Evolutionary conservation across 2,888 invertebrate genomes (phyloP), one percentile per base, ranked within the genome.

Genomic region (Agonopterix heracliana): DNA sequence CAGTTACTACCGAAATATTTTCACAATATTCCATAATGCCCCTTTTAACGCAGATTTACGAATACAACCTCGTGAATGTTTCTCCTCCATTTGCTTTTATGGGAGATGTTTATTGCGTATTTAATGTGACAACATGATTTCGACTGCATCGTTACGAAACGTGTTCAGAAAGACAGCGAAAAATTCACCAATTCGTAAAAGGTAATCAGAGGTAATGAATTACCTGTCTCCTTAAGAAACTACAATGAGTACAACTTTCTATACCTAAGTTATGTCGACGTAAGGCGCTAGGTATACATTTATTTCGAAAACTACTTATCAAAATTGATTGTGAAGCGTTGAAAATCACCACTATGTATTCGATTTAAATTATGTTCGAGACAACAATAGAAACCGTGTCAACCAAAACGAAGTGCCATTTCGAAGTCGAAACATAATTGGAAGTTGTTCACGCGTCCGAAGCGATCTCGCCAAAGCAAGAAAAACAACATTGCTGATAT

Each of bases 401-500:
- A 26, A 14, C 38, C 38, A 38, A 38, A 38, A 38, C 38, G 38
- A 38, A 38, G 10, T n/a, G 26, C 26, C 17, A 9, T 26, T 41
- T 41, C 41, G 12, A 41, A 41, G 41, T n/a, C 12, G 13, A 13
- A 46, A 52, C 41, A 45, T 52, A 51, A 56, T 50, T 52, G 53
- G 54, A 50, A 48, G 52, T 45, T 53, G 53, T 55, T 57, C 53
- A 54, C 57, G 46, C 55, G 45, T 49, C 54, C 46, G 46, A 34
- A 41, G 44, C 43, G 49, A 43, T 50, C 46, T 35, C 43, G 51
- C 41, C 44, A 47, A 41, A 13, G 9, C 34, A 44, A 50, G 48
- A 50, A 54, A 50, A 54, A 53, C 51, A 51, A 54, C 51, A 53
- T 44, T 3, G 41, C 41, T 9, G 13, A n/a, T 9, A 12, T 12